Evolutionary conservation across 2,888 invertebrate species (phyloP).

Genomic region (Oligia latruncula): DNA sequence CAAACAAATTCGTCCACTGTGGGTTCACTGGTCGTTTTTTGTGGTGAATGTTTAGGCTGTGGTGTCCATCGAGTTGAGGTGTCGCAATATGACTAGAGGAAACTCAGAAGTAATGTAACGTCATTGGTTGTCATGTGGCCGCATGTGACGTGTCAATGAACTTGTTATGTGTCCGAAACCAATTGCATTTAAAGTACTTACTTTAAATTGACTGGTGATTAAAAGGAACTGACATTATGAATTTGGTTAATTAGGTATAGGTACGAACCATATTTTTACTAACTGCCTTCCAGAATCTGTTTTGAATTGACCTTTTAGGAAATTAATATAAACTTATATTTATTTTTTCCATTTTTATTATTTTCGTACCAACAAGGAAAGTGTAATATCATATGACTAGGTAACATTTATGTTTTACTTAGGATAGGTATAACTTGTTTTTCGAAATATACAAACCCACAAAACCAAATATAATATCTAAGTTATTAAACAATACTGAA

Average conservation of each 20-base stretch:
- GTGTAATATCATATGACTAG: not conserved
- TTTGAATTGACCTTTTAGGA: not conserved
- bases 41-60: conserved; percentile 51
- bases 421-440: not conserved
- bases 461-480: not conserved
- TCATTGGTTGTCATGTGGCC: conserved; percentile 79
- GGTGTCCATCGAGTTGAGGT: conserved; percentile 39
- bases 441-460: not conserved
- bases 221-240: conserved; percentile 21
- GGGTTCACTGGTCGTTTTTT: conserved; percentile 7
- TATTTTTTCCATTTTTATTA: not conserved
- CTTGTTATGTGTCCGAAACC: conserved; percentile 78
- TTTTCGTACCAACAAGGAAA: not conserved
- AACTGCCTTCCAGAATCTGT: not conserved
- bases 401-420: not conserved
- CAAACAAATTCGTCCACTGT: conserved; percentile 22
- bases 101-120: conserved; percentile 68
- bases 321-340: not conserved
- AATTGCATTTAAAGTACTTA: conserved; percentile 73
- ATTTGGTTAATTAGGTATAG: conserved; percentile 22
- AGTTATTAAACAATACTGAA: not conserved
- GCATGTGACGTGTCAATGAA: conserved; percentile 83
- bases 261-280: not conserved
- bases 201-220: conserved; percentile 65
- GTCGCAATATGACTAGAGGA: conserved; percentile 64